Percentiles rank a stretch among this genome's conserved stretches.
Conservation (phyloP, 35 echinoderm and acorn worm species). For the Nesometra sesokonis region DNA sequence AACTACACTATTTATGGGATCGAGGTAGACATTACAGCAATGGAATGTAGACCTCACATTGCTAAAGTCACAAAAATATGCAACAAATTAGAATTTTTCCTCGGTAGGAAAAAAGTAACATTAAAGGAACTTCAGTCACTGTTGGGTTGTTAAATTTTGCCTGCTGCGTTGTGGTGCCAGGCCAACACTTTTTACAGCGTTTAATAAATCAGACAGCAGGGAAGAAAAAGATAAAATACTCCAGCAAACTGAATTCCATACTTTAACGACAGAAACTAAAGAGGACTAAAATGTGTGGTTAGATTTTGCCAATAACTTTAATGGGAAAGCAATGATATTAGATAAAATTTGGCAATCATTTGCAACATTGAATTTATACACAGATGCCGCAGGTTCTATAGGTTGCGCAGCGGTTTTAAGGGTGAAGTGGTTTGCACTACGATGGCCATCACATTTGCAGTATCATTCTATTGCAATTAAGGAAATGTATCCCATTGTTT, state of each 20-base stretch:
- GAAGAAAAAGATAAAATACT: neutral
- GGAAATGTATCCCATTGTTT: slow-evolving; percentile 1
- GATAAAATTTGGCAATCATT: neutral
- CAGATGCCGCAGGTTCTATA: slow-evolving; percentile 13
- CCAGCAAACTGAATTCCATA: neutral
- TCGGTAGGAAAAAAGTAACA: neutral
- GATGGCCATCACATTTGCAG: neutral
- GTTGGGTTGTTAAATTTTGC: slow-evolving; percentile 29
- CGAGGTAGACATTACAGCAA: slow-evolving; percentile 1
- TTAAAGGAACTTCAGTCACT: slow-evolving; percentile 17
- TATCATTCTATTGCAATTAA: neutral
- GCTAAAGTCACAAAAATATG: neutral
- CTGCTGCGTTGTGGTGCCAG: neutral
- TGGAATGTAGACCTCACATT: neutral
- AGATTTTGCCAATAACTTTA: neutral
- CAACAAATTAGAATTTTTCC: neutral
- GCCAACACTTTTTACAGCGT: neutral
- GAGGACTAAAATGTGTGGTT: neutral
- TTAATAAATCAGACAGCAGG: slow-evolving; percentile 12
- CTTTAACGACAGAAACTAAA: neutral
- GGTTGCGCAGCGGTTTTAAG: neutral
- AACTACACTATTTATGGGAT: slow-evolving; percentile 11
- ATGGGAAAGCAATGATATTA: slow-evolving; percentile 3
- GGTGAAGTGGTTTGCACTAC: neutral
- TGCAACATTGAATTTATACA: neutral